Base-by-base conservation (phyloP, 2,888 invertebrate genomes). In the Daptonema setosum region DNA sequence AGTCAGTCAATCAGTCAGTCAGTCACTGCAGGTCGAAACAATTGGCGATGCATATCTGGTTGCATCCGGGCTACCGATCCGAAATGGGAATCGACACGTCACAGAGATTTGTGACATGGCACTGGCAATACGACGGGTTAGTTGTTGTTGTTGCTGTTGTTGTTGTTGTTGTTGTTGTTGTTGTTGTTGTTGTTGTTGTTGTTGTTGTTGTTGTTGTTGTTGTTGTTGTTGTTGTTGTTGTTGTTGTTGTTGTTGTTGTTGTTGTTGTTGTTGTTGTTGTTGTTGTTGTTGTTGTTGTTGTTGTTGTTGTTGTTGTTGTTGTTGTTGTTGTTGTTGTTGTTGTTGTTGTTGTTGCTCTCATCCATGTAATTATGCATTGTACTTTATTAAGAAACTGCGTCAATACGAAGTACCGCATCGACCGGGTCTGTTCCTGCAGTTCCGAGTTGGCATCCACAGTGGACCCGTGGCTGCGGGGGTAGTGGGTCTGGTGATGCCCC, bases 391-490 rank as follows among this genome's bases (percentile, higher is more conserved):
- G 45, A 22, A 17, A 14, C 45, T 45, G 8, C n/a, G 22, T 22
- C n/a, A 45, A 8, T 45, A 17, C n/a, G n/a, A 45, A 45, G 22
- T 45, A 5, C 45, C 45, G 3, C 45, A 45, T n/a, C 11, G n/a
- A 14, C 45, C 45, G 3, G 66, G 64, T 0, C 61, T 63, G 52
- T 63, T 60, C 56, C 56, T 68, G 22, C 66, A 67, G 45, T 66
- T 68, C 56, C 64, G 68, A 28, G 66, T 67, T 66, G 68, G 68
- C 30, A 66, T 68, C 61, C 68, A 68, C 60, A 63, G 65, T 2
- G 67, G 67, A 8, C 60, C 62, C 11, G 67, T 68, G 29, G 67
- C 66, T 58, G 60, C 68, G 17, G 68, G 68, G 14, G 66, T 68
- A 29, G 65, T 68, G 43, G 68, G 68, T 22, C 58, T 64, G 41